A percentile compares a stretch with the other conserved stretches of the same genome.
Evolutionary conservation across 2,113 vertebrate genomes (phyloP).

Genomic region (western clawed frog (Xenopus tropicalis)): UCB_Xtro_10.0 CM004449.2:107007501-107008000

Average conservation of each 20-base stretch:
- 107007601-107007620: slow-evolving; percentile 32
- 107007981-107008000: slow-evolving; percentile 45
- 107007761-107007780: background rate
- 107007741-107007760: background rate
- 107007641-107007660: background rate
- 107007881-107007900: background rate
- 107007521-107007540: background rate
- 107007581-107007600: slow-evolving; percentile 26
- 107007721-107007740: background rate
- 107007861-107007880: slow-evolving; percentile 19
- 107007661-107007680: background rate
- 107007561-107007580: background rate
- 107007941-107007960: slow-evolving; percentile 18
- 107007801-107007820: background rate
- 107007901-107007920: slow-evolving; percentile 19
- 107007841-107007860: background rate
- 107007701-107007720: background rate
- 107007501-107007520: no score
- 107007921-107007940: slow-evolving; percentile 12
- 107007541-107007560: background rate
- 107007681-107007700: background rate
- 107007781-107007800: background rate
- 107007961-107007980: slow-evolving; percentile 27
- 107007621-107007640: slow-evolving; percentile 28
- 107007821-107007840: background rate